A percentile compares a stretch with the other conserved stretches of the same genome.
These are phyloP conservation scores for Regulus satrapa DNA, from an alignment of 2,113 vertebrate genomes.

Conservation along the genomic window DNA sequence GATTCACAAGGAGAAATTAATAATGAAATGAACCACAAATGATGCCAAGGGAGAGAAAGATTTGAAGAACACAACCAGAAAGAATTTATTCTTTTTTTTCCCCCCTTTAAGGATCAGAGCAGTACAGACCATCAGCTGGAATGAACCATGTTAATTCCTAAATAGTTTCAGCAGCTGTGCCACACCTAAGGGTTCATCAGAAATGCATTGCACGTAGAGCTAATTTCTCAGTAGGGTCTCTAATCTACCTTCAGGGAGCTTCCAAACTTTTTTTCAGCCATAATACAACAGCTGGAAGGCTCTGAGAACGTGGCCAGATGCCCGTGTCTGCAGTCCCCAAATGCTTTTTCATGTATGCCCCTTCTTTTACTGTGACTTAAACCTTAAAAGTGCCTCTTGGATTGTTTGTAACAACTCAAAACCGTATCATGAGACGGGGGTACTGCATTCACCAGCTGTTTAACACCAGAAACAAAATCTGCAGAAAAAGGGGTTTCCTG, in stretches of 20 bases:
- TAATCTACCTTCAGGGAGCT: background rate
- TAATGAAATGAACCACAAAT: background rate
- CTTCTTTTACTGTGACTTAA: background rate
- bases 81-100: rapidly evolving
- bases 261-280: background rate
- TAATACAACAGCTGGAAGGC: background rate
- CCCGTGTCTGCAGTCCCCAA: background rate
- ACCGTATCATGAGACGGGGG: rapidly evolving
- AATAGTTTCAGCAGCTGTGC: background rate
- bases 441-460: background rate
- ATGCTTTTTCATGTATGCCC: background rate
- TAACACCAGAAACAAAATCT: background rate
- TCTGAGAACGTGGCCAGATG: rapidly evolving
- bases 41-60: rapidly evolving
- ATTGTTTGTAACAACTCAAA: background rate
- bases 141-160: background rate
- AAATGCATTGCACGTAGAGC: background rate
- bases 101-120: background rate
- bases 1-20: background rate
- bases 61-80: background rate
- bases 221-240: background rate
- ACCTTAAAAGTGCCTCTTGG: background rate
- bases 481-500: background rate
- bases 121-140: background rate
- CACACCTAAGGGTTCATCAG: background rate